Percentiles rank a stretch among this genome's conserved stretches.
Evolutionary conservation across 2,797 vertebrate species (phyloP).

Genomic region (Allobates femoralis): DNA sequence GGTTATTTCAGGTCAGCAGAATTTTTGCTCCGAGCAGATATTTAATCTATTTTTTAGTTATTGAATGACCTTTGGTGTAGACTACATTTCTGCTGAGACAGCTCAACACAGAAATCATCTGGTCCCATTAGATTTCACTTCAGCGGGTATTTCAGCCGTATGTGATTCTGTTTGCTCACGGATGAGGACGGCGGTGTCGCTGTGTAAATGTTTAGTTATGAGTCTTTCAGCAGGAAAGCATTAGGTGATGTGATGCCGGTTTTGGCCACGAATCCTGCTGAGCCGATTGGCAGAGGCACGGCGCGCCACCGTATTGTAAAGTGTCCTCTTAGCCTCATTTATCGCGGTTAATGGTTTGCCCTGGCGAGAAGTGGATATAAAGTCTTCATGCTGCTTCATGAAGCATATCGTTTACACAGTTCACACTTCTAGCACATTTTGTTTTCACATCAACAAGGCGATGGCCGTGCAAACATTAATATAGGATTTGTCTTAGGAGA

Average conservation of each 20-base stretch:
- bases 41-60: background rate
- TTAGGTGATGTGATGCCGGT: slow-evolving; percentile 28
- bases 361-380: background rate
- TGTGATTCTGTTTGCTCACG: slow-evolving; percentile 25
- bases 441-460: no score
- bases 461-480: background rate
- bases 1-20: slow-evolving; percentile 21
- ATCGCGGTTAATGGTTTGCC: slow-evolving; percentile 27
- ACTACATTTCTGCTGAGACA: slow-evolving; percentile 16
- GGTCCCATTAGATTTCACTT: background rate
- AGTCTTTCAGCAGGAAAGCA: slow-evolving; percentile 29
- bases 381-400: background rate
- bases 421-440: background rate
- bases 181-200: background rate
- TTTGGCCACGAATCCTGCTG: slow-evolving; percentile 10
- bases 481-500: background rate
- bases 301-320: background rate
- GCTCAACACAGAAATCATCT: background rate
- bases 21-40: background rate
- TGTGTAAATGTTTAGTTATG: slow-evolving; percentile 40
- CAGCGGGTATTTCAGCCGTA: background rate
- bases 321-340: slow-evolving; percentile 45
- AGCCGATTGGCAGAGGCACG: slow-evolving; percentile 29
- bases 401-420: background rate
- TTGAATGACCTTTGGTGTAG: background rate